Conservation (phyloP, 2,113 vertebrate genomes). For the Nerophis lumbriciformis region DNA sequence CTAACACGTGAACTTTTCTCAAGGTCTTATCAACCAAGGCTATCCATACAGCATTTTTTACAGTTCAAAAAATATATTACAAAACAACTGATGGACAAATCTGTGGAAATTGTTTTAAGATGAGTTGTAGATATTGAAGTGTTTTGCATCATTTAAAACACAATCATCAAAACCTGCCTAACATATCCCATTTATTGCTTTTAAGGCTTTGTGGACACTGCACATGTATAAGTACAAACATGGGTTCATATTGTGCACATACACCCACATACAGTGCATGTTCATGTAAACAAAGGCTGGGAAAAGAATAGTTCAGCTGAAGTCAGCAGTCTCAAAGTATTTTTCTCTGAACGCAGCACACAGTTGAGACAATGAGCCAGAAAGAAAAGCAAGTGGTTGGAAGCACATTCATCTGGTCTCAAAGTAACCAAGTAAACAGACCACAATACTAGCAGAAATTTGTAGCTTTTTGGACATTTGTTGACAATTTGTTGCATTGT, state of each 20-base stretch:
- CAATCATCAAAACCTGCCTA: too few species aligned
- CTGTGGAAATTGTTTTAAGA: too few species aligned
- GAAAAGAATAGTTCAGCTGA: constrained; percentile 9
- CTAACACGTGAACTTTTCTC: not conserved
- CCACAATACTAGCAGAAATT: not conserved
- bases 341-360: constrained; percentile 1
- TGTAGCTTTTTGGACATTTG: not conserved
- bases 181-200: too few species aligned
- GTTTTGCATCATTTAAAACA: too few species aligned
- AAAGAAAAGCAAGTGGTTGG: not conserved
- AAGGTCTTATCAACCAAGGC: not conserved
- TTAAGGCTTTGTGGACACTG: too few species aligned
- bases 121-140: too few species aligned
- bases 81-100: too few species aligned
- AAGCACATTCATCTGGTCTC: not conserved
- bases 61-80: too few species aligned
- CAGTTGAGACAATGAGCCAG: not conserved
- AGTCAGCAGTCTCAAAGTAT: constrained; percentile 11
- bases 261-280: constrained; percentile 1
- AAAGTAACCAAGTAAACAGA: not conserved
- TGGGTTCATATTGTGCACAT: constrained; percentile 15
- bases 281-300: too few species aligned
- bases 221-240: constrained; percentile 20
- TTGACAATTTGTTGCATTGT: not conserved
- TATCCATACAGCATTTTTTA: too few species aligned